Base-by-base conservation (phyloP, 1,140 invertebrate species). In the Vanessa tameamea region DNA sequence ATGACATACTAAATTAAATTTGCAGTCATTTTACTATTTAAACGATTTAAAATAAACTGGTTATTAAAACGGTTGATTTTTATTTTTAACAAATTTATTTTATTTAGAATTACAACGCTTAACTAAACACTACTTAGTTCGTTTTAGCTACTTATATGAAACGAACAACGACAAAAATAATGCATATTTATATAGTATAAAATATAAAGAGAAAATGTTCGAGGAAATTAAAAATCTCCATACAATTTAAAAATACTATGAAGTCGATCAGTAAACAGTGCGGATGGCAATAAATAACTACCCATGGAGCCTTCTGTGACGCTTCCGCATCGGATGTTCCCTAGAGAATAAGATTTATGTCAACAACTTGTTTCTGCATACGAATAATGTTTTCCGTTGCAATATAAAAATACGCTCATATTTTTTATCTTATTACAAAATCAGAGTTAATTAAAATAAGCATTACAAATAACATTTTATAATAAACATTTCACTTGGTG, bases 331-430 rank as follows among this genome's bases (percentile, higher is more conserved):
- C 74, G 75, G 72, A 78, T 79, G 70, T 65, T 78, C 82, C 79
- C 83, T 73, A 76, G 75, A 81, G 82, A 78, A 68, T 76, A 77
- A 76, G 81, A 88, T 88, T 88, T 88, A 88, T 86, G 83, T 81
- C 81, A 85, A 82, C 83, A 83, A 86, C 78, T 86, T 76, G 75
- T 77, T 77, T 77, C 76, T 68, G 73, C 69, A 69, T 67, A 69
- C 67, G 64, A 67, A 77, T 64, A 77, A 57, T 57, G 20, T 57
- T 57, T 57, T 57, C 53, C n/a, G 53, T 20, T 23, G 53, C 23
- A 16, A 57, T 57, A 57, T 57, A 23, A 23, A 57, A 57, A 57
- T 57, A 57, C 8, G 16, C n/a, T n/a, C 51, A 6, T 55, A n/a
- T 7, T 50, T 50, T 50, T 50, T n/a, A 50, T 12, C 14, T 13